Conservation (phyloP, 2,888 invertebrate species). For the Agonopterix arenella region DNA sequence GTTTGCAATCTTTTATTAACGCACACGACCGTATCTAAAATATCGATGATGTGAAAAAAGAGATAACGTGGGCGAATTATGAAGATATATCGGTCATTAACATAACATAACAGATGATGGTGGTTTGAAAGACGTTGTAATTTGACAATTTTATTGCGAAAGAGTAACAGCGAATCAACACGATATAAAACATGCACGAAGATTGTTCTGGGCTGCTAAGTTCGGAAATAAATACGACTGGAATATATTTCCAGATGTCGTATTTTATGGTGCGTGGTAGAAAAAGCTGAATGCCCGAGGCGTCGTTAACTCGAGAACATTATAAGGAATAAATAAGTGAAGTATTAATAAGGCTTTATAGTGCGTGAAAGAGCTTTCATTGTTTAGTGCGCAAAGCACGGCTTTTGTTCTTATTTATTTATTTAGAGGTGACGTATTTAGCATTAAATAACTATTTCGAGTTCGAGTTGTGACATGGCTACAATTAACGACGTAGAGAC, state of each 20-base stretch:
- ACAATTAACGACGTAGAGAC: too few species aligned
- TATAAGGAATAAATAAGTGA: conserved; percentile 70
- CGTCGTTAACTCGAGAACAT: conserved; percentile 73
- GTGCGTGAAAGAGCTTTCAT: conserved; percentile 68
- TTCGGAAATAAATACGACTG: conserved; percentile 48
- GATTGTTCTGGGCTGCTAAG: conserved; percentile 44
- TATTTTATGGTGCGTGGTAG: conserved; percentile 65
- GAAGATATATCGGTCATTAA: conserved; percentile 13
- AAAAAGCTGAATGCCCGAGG: conserved; percentile 61
- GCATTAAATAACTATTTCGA: conserved; percentile 27
- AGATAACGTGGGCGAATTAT: conserved; percentile 20
- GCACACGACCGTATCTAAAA: conserved; percentile 34
- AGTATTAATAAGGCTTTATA: conserved; percentile 70
- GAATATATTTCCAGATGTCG: conserved; percentile 56
- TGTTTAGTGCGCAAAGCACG: conserved; percentile 45
- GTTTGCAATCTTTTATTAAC: conserved; percentile 42
- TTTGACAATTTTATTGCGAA: conserved; percentile 15
- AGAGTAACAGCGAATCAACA: conserved; percentile 22
- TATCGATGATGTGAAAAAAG: conserved; percentile 32
- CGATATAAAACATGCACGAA: conserved; percentile 29
- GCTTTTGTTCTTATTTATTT: conserved; percentile 45
- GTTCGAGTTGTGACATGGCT: conserved; percentile 14
- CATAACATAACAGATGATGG: conserved; percentile 8
- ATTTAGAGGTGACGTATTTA: conserved; percentile 36
- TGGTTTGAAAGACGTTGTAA: conserved; percentile 5